These are phyloP conservation scores for Lagopus muta DNA, from an alignment of 2,113 vertebrate species.

Conservation along the genomic window DNA sequence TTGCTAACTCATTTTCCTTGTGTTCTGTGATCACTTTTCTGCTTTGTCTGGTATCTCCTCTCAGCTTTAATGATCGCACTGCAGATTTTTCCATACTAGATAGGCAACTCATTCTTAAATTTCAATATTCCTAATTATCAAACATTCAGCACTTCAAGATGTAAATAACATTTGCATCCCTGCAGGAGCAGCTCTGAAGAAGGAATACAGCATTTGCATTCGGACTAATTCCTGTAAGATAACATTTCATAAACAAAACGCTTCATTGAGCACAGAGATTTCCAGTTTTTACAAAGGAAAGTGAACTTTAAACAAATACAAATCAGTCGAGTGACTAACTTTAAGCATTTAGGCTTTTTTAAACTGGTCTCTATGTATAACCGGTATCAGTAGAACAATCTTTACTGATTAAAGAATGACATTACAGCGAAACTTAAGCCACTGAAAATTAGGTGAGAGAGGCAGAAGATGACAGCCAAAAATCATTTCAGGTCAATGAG, in stretches of 20 bases:
- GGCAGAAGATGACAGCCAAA: neutral
- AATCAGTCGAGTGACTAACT: slow-evolving; percentile 68
- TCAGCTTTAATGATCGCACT: slow-evolving; percentile 13
- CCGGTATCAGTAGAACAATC: slow-evolving; percentile 52
- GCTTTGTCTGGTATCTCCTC: neutral
- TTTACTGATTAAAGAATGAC: slow-evolving; percentile 44
- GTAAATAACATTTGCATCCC: slow-evolving; percentile 74
- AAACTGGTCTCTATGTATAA: slow-evolving; percentile 50
- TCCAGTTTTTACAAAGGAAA: slow-evolving; percentile 65
- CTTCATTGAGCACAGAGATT: slow-evolving; percentile 69
- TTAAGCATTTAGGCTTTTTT: slow-evolving; percentile 5
- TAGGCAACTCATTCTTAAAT: slow-evolving; percentile 65
- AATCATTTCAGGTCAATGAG: slow-evolving; percentile 11
- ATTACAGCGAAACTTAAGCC: neutral
- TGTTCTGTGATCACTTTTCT: neutral
- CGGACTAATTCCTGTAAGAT: slow-evolving; percentile 66
- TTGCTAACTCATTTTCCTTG: neutral
- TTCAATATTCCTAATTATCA: slow-evolving; percentile 78
- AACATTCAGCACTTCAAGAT: slow-evolving; percentile 70
- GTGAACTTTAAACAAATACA: slow-evolving; percentile 66
- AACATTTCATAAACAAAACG: slow-evolving; percentile 73
- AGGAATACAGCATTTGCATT: slow-evolving; percentile 68
- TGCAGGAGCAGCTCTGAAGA: slow-evolving; percentile 53
- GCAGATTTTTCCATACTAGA: slow-evolving; percentile 19
- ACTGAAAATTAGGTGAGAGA: neutral